Conservation (phyloP, 2,113 vertebrate genomes). For the Chionomys nivalis region DNA sequence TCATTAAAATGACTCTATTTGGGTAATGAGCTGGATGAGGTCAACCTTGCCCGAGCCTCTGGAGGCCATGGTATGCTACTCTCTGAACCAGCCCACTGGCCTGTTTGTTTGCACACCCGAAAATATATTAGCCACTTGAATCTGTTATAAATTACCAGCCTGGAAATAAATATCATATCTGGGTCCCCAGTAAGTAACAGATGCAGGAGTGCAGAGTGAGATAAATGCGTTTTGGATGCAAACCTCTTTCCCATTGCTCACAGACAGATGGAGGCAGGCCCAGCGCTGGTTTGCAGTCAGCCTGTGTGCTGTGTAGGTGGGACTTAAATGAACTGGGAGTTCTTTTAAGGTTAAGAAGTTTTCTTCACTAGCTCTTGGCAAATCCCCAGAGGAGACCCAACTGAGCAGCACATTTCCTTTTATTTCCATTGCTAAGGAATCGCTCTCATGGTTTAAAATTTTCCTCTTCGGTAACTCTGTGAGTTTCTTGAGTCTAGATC, state of each 20-base stretch:
- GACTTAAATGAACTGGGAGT: slow-evolving; percentile 58
- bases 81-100: background rate
- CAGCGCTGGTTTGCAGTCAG: slow-evolving; percentile 36
- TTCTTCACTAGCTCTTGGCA: slow-evolving; percentile 21
- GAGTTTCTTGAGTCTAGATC: slow-evolving; percentile 54
- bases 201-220: slow-evolving; percentile 75
- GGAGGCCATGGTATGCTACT: background rate
- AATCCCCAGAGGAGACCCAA: slow-evolving; percentile 3
- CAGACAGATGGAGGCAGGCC: slow-evolving; percentile 65
- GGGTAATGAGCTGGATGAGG: slow-evolving; percentile 44
- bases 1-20: slow-evolving; percentile 60
- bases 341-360: slow-evolving; percentile 65
- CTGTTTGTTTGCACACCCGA: slow-evolving; percentile 51
- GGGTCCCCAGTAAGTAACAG: slow-evolving; percentile 75
- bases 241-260: slow-evolving; percentile 72
- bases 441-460: background rate
- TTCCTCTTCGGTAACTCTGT: slow-evolving; percentile 30
- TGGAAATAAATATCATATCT: slow-evolving; percentile 77
- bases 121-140: slow-evolving; percentile 74
- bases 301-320: slow-evolving; percentile 62
- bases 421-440: slow-evolving; percentile 41
- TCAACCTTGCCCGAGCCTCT: background rate
- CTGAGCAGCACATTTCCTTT: slow-evolving; percentile 57
- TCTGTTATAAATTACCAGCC: slow-evolving; percentile 76
- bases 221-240: slow-evolving; percentile 67